Evolutionary conservation across 2,888 invertebrate genomes (phyloP), one percentile per base, ranked within the genome.

Genomic region (Drosophila aldrichi): DNA sequence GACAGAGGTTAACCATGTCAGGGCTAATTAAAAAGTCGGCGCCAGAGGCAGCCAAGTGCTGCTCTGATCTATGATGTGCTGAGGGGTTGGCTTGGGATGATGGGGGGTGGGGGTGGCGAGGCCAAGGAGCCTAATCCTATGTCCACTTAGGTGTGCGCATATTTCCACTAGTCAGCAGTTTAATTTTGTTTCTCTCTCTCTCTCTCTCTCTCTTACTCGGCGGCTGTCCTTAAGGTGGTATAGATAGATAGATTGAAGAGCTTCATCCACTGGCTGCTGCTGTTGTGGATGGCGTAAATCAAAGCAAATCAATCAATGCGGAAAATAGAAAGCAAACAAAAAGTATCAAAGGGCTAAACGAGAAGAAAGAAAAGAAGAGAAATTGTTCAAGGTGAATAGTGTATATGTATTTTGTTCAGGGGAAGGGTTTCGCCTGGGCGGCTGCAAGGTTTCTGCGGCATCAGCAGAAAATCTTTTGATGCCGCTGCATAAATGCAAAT

Each of bases 391-490:
- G 77, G 81, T 77, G 77, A 77, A 77, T 48, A 55, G 52, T 43
- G 36, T 36, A 36, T 36, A 36, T 36, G 14, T 36, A 16, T 36
- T 36, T 36, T 2, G 36, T 16, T 5, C 3, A 7, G 1, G 29
- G 29, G 2, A 29, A 29, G 29, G 32, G 25, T n/a, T 22, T 22
- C n/a, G 22, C 18, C 2, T 10, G 36, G 20, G 18, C 18, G 20
- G 18, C 18, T 14, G 44, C 43, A 57, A 20, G 32, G 22, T 36
- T 48, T 41, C 16, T 46, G 18, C 56, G 43, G 49, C 60, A 69
- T 88, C 85, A 88, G 90, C 89, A 89, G 40, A 82, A 73, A 69
- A 74, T 59, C 88, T 88, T 89, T 89, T 84, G 83, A 83, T 85
- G 84, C 70, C 76, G 65, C 57, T 84, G 83, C 89, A 88, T 73